Conservation (phyloP, 1,140 invertebrate species). For the Watersipora subatra region DNA sequence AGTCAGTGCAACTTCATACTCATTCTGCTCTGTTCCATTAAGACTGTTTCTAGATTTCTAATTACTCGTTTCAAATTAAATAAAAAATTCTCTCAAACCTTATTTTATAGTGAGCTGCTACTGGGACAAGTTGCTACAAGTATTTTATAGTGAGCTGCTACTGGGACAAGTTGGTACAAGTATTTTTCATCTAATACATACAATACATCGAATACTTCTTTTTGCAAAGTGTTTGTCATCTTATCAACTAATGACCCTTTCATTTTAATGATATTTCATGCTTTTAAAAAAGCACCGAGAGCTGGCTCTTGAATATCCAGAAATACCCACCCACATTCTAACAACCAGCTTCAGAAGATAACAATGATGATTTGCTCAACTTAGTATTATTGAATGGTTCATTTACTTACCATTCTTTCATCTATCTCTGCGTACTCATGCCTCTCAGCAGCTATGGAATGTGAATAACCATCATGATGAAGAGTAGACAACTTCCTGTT, state of each 20-base stretch:
- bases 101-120: no score
- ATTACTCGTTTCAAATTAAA: no score
- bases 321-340: background rate
- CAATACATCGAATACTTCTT: no score
- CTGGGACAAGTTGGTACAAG: no score
- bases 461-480: background rate
- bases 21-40: no score
- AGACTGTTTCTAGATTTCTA: no score
- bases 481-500: background rate
- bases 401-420: background rate
- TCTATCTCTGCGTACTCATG: slow-evolving; percentile 3
- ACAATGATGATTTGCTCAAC: background rate
- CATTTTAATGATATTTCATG: background rate
- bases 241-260: background rate
- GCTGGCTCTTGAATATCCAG: background rate
- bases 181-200: no score
- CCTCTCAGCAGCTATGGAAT: background rate
- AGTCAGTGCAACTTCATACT: no score
- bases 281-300: background rate
- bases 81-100: no score
- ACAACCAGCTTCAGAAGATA: no score
- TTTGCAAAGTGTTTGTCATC: background rate
- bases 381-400: background rate
- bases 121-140: no score
- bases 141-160: no score